Conservation (phyloP, 2,888 invertebrate genomes). For the Syritta pipiens region DNA sequence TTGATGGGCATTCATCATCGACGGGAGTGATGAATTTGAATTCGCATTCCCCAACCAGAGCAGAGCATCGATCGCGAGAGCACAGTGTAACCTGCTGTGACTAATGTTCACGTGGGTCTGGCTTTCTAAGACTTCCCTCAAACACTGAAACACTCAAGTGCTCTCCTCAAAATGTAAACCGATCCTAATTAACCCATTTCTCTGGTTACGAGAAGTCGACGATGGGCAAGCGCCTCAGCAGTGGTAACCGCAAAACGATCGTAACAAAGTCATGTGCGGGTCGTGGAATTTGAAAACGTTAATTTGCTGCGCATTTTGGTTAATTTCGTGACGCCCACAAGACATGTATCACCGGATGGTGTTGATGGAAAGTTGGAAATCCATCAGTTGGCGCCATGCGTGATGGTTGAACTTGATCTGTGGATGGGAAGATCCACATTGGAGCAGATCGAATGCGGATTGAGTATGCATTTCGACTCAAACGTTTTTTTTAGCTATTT, state of each 20-base stretch:
- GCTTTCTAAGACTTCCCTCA: too few relatives aligned
- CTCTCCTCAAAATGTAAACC: constrained; percentile 52
- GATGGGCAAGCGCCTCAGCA: constrained; percentile 12
- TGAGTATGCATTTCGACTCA: too few relatives aligned
- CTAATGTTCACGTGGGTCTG: constrained; percentile 62
- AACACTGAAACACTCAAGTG: too few relatives aligned
- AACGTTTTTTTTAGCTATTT: too few relatives aligned
- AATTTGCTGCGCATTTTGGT: constrained; percentile 61
- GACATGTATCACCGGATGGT: constrained; percentile 43
- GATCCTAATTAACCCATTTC: constrained; percentile 69
- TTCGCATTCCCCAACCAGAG: constrained; percentile 49
- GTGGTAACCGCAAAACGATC: constrained; percentile 55
- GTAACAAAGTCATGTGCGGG: constrained; percentile 42
- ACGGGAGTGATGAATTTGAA: constrained; percentile 61
- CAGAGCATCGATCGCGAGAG: constrained; percentile 31
- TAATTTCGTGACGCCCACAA: constrained; percentile 58
- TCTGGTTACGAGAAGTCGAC: constrained; percentile 19
- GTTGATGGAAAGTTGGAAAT: neutral
- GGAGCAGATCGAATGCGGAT: too few relatives aligned
- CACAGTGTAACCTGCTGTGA: constrained; percentile 66
- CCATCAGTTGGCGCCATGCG: neutral
- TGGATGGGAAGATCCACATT: too few relatives aligned
- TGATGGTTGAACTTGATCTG: constrained; percentile 18
- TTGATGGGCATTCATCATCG: constrained; percentile 66
- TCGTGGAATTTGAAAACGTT: constrained; percentile 53